Evolutionary conservation across 2,113 vertebrate genomes (phyloP).

Genomic region (Setophaga coronata): DNA sequence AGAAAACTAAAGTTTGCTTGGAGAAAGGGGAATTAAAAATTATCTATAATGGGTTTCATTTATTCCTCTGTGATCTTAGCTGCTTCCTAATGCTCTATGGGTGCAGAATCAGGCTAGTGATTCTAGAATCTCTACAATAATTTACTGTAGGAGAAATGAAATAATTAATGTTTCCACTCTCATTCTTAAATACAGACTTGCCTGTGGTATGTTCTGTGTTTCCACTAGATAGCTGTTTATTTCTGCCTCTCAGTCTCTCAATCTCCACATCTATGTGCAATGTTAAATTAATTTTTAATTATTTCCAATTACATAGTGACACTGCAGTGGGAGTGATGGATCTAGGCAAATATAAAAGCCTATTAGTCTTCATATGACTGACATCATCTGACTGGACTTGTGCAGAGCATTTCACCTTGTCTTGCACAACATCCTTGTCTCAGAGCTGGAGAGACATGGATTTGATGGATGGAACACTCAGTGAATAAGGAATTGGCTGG

Average conservation of each 20-base stretch:
- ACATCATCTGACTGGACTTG: not conserved
- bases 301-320: conserved; percentile 1
- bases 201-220: not conserved
- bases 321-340: conserved; percentile 15
- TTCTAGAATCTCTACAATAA: not conserved
- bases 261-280: not conserved
- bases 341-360: conserved; percentile 49
- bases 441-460: not conserved
- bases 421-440: not conserved
- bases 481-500: not conserved
- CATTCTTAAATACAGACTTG: not conserved
- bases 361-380: not conserved
- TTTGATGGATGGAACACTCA: not conserved
- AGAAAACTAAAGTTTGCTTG: not conserved
- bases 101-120: not conserved
- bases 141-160: not conserved
- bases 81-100: not conserved
- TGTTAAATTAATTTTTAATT: conserved; percentile 60
- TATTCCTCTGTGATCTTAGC: not conserved
- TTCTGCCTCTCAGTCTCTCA: not conserved
- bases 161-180: not conserved
- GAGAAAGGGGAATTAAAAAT: not conserved
- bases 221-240: not conserved
- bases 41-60: not conserved
- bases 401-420: not conserved